Evolutionary conservation across 2,888 invertebrate species (phyloP).

Genomic region (Platycnemis pennipes): DNA sequence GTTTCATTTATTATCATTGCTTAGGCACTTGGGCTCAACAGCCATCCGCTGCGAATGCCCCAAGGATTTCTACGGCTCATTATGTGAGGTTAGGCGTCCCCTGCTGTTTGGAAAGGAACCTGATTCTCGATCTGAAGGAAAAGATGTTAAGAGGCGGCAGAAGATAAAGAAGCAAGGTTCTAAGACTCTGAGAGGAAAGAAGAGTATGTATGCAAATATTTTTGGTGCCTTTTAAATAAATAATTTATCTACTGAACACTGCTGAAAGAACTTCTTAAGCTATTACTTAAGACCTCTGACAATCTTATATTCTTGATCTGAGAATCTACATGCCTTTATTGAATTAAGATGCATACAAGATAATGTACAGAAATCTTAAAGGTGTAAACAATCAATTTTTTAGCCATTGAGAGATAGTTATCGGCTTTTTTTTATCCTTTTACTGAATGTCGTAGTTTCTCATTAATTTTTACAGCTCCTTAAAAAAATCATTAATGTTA

Average conservation of each 20-base stretch:
- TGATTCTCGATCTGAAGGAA: neutral
- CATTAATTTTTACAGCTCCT: no score
- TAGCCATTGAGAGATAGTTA: no score
- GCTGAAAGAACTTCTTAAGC: neutral
- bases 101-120: neutral
- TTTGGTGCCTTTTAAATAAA: no score
- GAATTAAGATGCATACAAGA: no score
- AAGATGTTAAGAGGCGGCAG: neutral
- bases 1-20: no score
- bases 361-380: no score
- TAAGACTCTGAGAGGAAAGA: neutral
- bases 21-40: constrained; percentile 38
- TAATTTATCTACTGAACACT: neutral
- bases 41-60: constrained; percentile 28
- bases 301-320: no score
- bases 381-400: no score
- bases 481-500: no score
- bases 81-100: neutral
- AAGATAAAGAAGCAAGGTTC: neutral
- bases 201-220: neutral
- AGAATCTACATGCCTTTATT: no score
- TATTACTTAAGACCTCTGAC: neutral
- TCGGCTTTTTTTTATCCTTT: no score
- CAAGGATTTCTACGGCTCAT: neutral
- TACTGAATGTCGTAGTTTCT: no score